phyloP scores from a whole-genome alignment of 1,140 invertebrate species.

The Anastatus disparis region DNA sequence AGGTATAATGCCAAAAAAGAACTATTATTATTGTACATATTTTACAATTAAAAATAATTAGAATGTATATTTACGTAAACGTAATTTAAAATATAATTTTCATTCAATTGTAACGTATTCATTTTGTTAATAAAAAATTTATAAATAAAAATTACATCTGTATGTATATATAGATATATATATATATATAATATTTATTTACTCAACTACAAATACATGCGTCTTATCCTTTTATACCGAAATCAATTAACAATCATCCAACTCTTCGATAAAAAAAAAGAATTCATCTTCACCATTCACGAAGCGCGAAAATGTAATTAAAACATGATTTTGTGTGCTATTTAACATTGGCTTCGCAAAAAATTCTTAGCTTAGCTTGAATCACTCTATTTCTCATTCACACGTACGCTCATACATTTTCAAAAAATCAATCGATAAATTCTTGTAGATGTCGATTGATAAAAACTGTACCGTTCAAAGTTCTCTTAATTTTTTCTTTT shows the following conservation, averaged over 20 bases:
- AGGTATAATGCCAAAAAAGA: not conserved
- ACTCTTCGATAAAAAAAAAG: conserved; percentile 14
- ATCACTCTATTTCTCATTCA: conserved; percentile 12
- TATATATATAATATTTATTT: conserved; percentile 44
- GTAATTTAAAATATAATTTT: conserved; percentile 1
- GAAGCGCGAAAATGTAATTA: conserved; percentile 7
- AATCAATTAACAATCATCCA: conserved; percentile 31
- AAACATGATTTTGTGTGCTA: conserved; percentile 20
- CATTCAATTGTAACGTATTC: not conserved
- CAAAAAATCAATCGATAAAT: conserved; percentile 9
- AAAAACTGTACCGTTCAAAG: not conserved
- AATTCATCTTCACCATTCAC: conserved; percentile 5
- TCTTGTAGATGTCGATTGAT: conserved; percentile 4
- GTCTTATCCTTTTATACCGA: conserved; percentile 32
- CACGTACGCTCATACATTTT: conserved; percentile 4
- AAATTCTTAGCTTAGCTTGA: conserved; percentile 11
- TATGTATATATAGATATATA: conserved; percentile 10
- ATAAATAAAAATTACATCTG: conserved; percentile 11
- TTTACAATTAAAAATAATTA: conserved; percentile 9
- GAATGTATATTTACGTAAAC: conserved; percentile 11
- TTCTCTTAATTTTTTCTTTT: not conserved
- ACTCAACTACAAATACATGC: conserved; percentile 43
- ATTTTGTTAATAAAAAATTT: conserved; percentile 25
- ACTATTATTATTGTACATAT: conserved; percentile 16
- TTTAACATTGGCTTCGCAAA: conserved; percentile 23